Evolutionary conservation across 1,140 invertebrate genomes (phyloP).

Genomic region (Steinernema feltiae): DNA sequence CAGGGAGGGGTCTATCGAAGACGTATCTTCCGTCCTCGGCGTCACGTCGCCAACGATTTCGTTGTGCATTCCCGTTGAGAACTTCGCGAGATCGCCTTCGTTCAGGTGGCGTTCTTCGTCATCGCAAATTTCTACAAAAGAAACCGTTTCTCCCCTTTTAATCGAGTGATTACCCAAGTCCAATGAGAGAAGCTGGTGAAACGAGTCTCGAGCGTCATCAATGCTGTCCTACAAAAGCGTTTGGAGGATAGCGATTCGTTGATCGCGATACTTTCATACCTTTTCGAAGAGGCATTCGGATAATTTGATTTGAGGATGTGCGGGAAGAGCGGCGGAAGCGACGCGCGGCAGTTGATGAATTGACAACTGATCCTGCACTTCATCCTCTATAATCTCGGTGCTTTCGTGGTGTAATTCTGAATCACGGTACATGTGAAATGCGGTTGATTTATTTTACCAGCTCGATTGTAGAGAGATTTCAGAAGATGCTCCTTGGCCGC

Average conservation of each 20-base stretch:
- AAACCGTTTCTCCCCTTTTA: background rate
- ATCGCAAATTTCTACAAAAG: background rate
- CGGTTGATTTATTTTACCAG: no score
- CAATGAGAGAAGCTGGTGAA: slow-evolving; percentile 28
- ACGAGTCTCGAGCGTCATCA: slow-evolving; percentile 34
- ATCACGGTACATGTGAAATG: background rate
- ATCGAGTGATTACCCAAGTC: slow-evolving; percentile 13
- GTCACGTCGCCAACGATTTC: background rate
- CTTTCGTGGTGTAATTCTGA: slow-evolving; percentile 63
- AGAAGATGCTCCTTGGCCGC: background rate
- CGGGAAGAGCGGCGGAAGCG: slow-evolving; percentile 15
- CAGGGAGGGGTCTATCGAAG: background rate
- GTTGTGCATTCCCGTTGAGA: background rate
- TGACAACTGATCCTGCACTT: slow-evolving; percentile 23
- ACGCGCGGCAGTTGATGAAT: slow-evolving; percentile 35
- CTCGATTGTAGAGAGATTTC: background rate
- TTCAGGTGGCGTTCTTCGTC: slow-evolving; percentile 3
- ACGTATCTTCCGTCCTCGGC: background rate
- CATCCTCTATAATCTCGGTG: slow-evolving; percentile 38
- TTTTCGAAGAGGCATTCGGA: slow-evolving; percentile 16
- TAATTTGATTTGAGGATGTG: slow-evolving; percentile 2
- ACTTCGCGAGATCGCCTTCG: background rate
- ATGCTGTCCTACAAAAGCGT: slow-evolving; percentile 30
- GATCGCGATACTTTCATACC: background rate
- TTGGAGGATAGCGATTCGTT: slow-evolving; percentile 20